Base-by-base conservation (phyloP, 2,888 invertebrate species). In the Belgica antarctica region DNA sequence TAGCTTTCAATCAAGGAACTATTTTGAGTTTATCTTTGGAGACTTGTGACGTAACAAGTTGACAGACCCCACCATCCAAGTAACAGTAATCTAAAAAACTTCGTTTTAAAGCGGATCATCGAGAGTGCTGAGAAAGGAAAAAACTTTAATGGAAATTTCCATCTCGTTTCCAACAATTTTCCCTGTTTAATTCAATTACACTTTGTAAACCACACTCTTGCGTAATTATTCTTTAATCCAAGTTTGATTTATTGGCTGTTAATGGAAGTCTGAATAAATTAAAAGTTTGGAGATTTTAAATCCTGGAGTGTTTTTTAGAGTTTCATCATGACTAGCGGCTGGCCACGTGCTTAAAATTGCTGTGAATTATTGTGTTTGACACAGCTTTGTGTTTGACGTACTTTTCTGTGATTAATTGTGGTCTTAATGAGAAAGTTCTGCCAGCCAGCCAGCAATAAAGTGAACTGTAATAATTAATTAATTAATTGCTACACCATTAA, bases 61-160 rank as follows among this genome's bases (percentile, higher is more conserved):
- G n/a, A n/a, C n/a, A n/a, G n/a, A n/a, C n/a, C n/a, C n/a, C n/a
- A n/a, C n/a, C n/a, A n/a, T n/a, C n/a, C n/a, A n/a, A n/a, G n/a
- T n/a, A n/a, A n/a, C n/a, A n/a, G n/a, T n/a, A 41, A 41, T 41
- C 10, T 5, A 41, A 41, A 41, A 31, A 10, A 31, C 10, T 22
- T 27, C 27, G 22, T 19, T 59, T 59, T 59, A 59, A 59, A 59
- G 59, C 59, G 59, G 59, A 59, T 59, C 59, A 59, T 22, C n/a
- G 22, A n/a, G 59, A 59, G n/a, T 17, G 52, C 17, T 52, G 52
- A 12, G 7, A 27, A 27, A 59, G 27, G 12, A n/a, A n/a, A n/a
- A n/a, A 3, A 4, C 59, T 59, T 59, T 59, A 59, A 59, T 59
- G 59, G 59, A 59, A 52, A 52, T 59, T 25, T 59, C 27, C 15